phyloP scores from a whole-genome alignment of 92 coral and sea anemone genomes.

The Heteractis magnifica region DNA sequence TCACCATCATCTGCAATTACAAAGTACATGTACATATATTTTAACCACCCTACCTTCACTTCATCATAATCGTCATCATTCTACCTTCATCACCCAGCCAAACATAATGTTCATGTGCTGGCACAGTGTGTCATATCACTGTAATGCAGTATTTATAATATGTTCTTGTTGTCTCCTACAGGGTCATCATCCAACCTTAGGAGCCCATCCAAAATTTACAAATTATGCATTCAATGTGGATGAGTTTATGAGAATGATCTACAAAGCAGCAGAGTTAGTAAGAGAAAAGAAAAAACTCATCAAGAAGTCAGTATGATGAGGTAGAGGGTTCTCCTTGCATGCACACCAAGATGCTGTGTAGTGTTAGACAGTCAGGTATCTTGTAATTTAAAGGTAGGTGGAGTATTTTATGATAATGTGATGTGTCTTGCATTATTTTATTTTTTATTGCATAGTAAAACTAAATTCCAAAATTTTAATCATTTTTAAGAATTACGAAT shows the following conservation, averaged over 20 bases:
- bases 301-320: not conserved
- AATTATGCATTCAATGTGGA: slow-evolving; percentile 80
- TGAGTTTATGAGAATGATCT: slow-evolving; percentile 76
- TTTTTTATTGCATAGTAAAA: too few relatives aligned
- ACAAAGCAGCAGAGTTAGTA: slow-evolving; percentile 76
- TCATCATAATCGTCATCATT: too few relatives aligned
- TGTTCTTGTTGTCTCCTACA: not conserved
- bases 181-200: slow-evolving; percentile 87
- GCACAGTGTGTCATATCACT: too few relatives aligned
- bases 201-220: slow-evolving; percentile 81
- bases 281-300: slow-evolving; percentile 30
- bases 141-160: not conserved
- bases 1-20: too few relatives aligned
- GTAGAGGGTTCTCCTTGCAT: not conserved
- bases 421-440: not conserved
- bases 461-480: too few relatives aligned
- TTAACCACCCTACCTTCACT: too few relatives aligned
- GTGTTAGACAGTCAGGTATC: not conserved
- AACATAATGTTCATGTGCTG: too few relatives aligned
- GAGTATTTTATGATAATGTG: not conserved
- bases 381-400: slow-evolving; percentile 2
- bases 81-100: too few relatives aligned
- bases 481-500: too few relatives aligned
- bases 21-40: too few relatives aligned
- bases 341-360: not conserved